A percentile compares a stretch with the other conserved stretches of the same genome.
Evolutionary conservation across 2,797 vertebrate species (phyloP).

Genomic region (Alauda arvensis): DNA sequence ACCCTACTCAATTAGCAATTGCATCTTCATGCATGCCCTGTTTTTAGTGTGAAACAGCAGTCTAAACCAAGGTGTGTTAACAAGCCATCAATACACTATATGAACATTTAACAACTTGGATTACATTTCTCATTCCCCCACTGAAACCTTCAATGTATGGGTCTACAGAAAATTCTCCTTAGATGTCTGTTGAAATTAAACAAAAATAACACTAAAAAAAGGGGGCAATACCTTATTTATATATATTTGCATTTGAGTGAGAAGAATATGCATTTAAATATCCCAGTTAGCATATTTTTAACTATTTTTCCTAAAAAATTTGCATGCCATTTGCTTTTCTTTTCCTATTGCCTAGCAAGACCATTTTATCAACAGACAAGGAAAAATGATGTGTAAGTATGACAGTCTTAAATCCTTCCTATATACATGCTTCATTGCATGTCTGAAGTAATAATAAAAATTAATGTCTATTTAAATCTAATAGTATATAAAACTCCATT

Average conservation of each 20-base stretch:
- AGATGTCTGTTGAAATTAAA: not conserved
- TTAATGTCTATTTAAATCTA: conserved; percentile 8
- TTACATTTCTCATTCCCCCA: not conserved
- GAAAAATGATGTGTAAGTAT: conserved; percentile 17
- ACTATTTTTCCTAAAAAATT: conserved; percentile 8
- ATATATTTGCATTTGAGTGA: not conserved
- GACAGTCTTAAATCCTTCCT: conserved; percentile 4
- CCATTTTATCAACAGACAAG: conserved; percentile 5
- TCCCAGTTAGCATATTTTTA: not conserved
- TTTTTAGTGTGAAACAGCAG: conserved; percentile 12
- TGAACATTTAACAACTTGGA: not conserved
- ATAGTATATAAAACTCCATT: not conserved
- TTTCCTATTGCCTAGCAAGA: not conserved
- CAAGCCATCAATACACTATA: not conserved
- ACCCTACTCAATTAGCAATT: not conserved
- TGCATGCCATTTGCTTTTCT: not conserved
- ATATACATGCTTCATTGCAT: not conserved
- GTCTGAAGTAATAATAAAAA: not conserved
- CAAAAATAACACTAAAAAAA: not conserved
- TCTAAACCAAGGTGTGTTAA: conserved; percentile 13
- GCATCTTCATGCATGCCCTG: not conserved
- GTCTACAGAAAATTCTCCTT: not conserved
- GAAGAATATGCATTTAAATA: not conserved
- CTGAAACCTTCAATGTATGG: not conserved
- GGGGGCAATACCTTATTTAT: not conserved